A percentile compares a stretch with the other conserved stretches of the same genome.
phyloP scores from a whole-genome alignment of 2,797 vertebrate species.

The Pampus argenteus region DNA sequence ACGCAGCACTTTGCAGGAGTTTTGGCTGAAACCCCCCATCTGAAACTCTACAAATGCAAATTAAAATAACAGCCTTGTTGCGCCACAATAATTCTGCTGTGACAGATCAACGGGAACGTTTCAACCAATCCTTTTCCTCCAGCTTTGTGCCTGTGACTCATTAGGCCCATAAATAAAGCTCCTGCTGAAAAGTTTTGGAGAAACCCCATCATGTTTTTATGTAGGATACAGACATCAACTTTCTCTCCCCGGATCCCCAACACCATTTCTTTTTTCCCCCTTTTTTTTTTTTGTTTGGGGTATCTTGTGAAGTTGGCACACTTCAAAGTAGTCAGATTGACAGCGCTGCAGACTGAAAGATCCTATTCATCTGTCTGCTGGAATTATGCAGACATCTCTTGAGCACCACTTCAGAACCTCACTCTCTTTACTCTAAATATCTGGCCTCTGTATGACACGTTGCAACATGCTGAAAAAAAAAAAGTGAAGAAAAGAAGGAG shows the following conservation, averaged over 20 bases:
- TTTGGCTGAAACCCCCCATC: conserved; percentile 33
- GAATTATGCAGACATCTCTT: conserved; percentile 85
- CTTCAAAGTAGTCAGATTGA: conserved; percentile 85
- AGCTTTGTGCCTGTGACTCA: conserved; percentile 56
- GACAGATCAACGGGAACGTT: conserved; percentile 53
- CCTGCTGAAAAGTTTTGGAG: conserved; percentile 52
- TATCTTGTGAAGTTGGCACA: conserved; percentile 82
- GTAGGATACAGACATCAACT: conserved; percentile 79
- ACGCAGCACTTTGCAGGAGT: conserved; percentile 41
- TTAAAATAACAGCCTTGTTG: conserved; percentile 54
- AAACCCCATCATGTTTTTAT: conserved; percentile 58
- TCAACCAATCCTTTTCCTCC: conserved; percentile 55
- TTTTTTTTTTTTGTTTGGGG: conserved; percentile 63
- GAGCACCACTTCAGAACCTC: conserved; percentile 83
- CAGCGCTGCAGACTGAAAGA: conserved; percentile 81
- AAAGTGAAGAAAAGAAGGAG: conserved; percentile 23
- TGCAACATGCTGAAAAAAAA: conserved; percentile 63
- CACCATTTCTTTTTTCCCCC: conserved; percentile 20
- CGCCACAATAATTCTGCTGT: conserved; percentile 38
- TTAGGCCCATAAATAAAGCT: conserved; percentile 68
- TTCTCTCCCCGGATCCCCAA: conserved; percentile 49
- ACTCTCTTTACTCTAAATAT: conserved; percentile 85
- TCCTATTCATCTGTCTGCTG: conserved; percentile 82
- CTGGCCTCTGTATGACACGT: conserved; percentile 84
- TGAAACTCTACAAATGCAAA: conserved; percentile 64